These are phyloP conservation scores for Drosophila tripunctata DNA, from an alignment of 2,888 invertebrate species.

Conservation along the genomic window DNA sequence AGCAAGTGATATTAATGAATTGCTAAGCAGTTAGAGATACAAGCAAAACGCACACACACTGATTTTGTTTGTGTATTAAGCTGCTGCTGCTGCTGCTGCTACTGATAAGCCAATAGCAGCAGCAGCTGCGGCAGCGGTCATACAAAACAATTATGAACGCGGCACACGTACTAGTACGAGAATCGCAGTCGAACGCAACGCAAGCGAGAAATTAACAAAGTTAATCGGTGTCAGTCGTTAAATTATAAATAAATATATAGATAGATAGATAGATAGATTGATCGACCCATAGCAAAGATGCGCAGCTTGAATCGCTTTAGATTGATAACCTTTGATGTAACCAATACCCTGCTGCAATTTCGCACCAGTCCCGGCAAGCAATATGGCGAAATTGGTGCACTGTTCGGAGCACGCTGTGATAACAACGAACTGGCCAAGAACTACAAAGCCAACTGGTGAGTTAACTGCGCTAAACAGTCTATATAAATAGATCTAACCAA, in stretches of 20 bases:
- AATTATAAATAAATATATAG: neutral
- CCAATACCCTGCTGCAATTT: slow-evolving; percentile 92
- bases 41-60: slow-evolving; percentile 18
- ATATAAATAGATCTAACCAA: neutral
- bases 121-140: slow-evolving; percentile 26
- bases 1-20: slow-evolving; percentile 33
- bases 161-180: slow-evolving; percentile 58
- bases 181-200: slow-evolving; percentile 45
- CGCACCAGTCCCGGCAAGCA: slow-evolving; percentile 89
- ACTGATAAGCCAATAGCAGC: slow-evolving; percentile 42
- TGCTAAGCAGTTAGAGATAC: slow-evolving; percentile 25
- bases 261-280: neutral
- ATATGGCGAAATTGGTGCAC: slow-evolving; percentile 89
- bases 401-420: slow-evolving; percentile 88
- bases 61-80: slow-evolving; percentile 35
- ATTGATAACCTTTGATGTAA: slow-evolving; percentile 94
- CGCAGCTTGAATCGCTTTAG: slow-evolving; percentile 82
- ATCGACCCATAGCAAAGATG: slow-evolving; percentile 51
- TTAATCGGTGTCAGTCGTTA: slow-evolving; percentile 18
- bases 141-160: slow-evolving; percentile 59
- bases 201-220: slow-evolving; percentile 23
- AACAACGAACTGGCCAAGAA: slow-evolving; percentile 86
- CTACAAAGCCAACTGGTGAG: slow-evolving; percentile 88
- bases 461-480: neutral
- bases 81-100: slow-evolving; percentile 16